A percentile compares a stretch with the other conserved stretches of the same genome.
phyloP scores from a whole-genome alignment of 1,140 invertebrate species.

The Apis cerana region DNA sequence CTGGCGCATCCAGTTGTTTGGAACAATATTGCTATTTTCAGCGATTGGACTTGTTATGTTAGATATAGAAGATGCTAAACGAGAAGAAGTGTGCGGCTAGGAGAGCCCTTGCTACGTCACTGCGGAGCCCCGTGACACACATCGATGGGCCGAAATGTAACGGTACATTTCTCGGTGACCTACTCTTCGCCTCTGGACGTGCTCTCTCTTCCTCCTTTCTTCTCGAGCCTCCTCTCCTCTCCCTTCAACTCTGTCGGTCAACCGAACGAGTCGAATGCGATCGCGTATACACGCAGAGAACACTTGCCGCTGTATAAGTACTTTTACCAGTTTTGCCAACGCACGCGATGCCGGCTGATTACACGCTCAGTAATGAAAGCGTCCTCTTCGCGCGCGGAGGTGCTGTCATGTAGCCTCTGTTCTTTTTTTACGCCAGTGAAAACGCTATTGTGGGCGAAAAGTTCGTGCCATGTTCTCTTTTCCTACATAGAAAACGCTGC shows the following conservation, averaged over 20 bases:
- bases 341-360: conserved; percentile 62
- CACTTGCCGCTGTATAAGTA: conserved; percentile 14
- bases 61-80: neutral
- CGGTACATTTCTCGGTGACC: conserved; percentile 70
- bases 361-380: conserved; percentile 73
- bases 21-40: neutral
- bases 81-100: neutral
- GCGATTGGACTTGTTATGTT: neutral
- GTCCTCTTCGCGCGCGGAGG: conserved; percentile 61
- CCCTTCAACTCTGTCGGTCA: conserved; percentile 28
- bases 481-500: too few species aligned
- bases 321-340: conserved; percentile 62
- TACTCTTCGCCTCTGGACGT: conserved; percentile 58
- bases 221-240: neutral
- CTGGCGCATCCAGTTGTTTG: neutral
- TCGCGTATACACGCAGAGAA: neutral
- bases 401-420: conserved; percentile 61
- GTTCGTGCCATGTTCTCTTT: too few species aligned
- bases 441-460: conserved; percentile 3
- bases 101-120: conserved; percentile 56
- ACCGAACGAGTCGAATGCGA: conserved; percentile 27
- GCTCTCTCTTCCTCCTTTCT: conserved; percentile 42
- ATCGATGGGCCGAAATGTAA: conserved; percentile 72
- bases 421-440: conserved; percentile 46
- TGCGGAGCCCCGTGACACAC: conserved; percentile 72